Evolutionary conservation across 2,113 vertebrate species (phyloP).

Genomic region (Triplophysa tibetana): DNA sequence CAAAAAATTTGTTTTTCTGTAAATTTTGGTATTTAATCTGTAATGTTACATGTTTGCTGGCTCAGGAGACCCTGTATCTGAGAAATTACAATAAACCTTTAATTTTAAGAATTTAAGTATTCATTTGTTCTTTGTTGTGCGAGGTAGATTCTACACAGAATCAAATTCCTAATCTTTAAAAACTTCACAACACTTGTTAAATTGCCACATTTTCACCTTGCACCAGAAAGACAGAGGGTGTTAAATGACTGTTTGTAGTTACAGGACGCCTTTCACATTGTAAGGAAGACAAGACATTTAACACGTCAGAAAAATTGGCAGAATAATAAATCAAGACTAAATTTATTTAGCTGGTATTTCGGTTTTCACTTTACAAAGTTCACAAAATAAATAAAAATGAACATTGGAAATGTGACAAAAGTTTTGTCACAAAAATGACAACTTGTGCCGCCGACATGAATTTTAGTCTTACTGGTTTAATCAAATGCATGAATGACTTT

Average conservation of each 20-base stretch:
- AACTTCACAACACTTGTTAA: background rate
- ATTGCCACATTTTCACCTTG: constrained; percentile 21
- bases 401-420: background rate
- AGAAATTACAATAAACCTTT: too few relatives aligned
- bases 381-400: background rate
- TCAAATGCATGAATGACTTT: background rate
- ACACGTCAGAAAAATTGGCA: constrained; percentile 35
- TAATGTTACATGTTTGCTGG: background rate
- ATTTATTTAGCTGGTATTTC: constrained; percentile 17
- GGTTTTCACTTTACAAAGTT: constrained; percentile 3
- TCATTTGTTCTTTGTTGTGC: constrained; percentile 1
- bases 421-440: background rate
- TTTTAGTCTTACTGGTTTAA: background rate
- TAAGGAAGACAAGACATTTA: constrained; percentile 21
- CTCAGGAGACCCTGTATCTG: too few relatives aligned
- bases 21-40: background rate
- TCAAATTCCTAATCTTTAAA: background rate
- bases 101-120: background rate
- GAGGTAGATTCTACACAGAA: background rate
- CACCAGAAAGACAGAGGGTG: constrained; percentile 2
- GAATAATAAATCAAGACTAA: constrained; percentile 3
- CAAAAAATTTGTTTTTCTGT: too few relatives aligned
- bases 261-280: constrained; percentile 9
- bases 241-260: constrained; percentile 24
- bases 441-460: background rate